Percentiles rank a stretch among this genome's conserved stretches.
phyloP scores from a whole-genome alignment of 2,113 vertebrate genomes.

The Xiphophorus maculatus region DNA sequence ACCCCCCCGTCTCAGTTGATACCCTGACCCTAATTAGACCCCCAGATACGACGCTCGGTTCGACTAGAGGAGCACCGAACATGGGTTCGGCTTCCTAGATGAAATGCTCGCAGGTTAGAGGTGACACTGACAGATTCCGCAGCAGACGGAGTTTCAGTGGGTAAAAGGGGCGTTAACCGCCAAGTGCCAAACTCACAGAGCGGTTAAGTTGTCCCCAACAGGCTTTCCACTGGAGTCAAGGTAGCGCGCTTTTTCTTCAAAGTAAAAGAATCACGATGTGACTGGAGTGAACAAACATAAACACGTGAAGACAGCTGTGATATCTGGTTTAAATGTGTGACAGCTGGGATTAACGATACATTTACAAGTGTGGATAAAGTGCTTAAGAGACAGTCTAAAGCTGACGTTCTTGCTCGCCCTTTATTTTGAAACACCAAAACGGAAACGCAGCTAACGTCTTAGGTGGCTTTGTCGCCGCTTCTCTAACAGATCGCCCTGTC shows the following conservation, averaged over 20 bases:
- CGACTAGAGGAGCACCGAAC: not conserved
- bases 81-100: not conserved
- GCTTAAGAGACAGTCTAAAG: not conserved
- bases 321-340: not conserved
- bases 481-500: slow-evolving; percentile 59
- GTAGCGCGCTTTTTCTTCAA: not conserved
- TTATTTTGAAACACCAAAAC: slow-evolving; percentile 21
- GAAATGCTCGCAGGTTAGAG: not conserved
- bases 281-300: not conserved
- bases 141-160: slow-evolving; percentile 50
- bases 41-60: not conserved
- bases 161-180: slow-evolving; percentile 71
- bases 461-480: not conserved
- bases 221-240: rapidly evolving
- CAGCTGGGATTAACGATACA: not conserved
- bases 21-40: not conserved
- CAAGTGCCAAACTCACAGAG: slow-evolving; percentile 67
- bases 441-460: not conserved
- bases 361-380: not conserved
- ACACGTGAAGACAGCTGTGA: not conserved
- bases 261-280: slow-evolving; percentile 14
- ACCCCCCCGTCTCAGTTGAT: not conserved
- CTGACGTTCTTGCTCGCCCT: not conserved
- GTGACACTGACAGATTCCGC: slow-evolving; percentile 73
- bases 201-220: slow-evolving; percentile 2